Percentiles rank a stretch among this genome's conserved stretches.
These are phyloP conservation scores for Ceratina calcarata DNA, from an alignment of 1,140 invertebrate species.

Conservation along the genomic window DNA sequence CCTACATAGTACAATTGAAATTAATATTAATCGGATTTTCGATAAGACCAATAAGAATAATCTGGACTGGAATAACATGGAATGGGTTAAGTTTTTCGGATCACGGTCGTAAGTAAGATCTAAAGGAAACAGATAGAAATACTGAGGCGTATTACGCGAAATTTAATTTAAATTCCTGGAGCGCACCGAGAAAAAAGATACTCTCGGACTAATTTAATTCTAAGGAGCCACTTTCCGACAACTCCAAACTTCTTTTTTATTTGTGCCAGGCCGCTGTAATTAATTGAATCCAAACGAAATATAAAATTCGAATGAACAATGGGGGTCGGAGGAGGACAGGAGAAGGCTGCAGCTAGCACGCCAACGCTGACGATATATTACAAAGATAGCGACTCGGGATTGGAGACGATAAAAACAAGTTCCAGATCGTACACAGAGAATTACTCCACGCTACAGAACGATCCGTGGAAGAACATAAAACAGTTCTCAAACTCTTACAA, in stretches of 20 bases:
- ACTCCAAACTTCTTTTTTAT: slow-evolving; percentile 2
- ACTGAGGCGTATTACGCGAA: neutral
- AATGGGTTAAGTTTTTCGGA: neutral
- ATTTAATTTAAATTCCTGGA: neutral
- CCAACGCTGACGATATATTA: neutral
- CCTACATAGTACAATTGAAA: too few species aligned
- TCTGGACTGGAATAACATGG: too few species aligned
- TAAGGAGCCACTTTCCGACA: neutral
- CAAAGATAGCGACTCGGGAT: neutral
- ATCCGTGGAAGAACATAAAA: neutral
- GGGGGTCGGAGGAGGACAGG: too few species aligned
- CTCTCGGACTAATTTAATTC: slow-evolving; percentile 3
- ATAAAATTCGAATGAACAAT: neutral
- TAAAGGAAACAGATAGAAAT: too few species aligned
- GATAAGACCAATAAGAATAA: too few species aligned
- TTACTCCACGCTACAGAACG: neutral
- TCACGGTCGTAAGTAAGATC: neutral
- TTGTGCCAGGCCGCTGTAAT: neutral
- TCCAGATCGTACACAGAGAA: neutral
- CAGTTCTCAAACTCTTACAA: neutral
- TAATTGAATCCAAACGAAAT: slow-evolving; percentile 4
- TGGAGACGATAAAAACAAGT: neutral
- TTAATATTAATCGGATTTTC: too few species aligned
- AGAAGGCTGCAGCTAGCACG: too few species aligned
- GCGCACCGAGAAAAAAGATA: neutral